These are phyloP conservation scores for Glomeris maerens DNA, from an alignment of 1,140 invertebrate genomes.

Conservation along the genomic window DNA sequence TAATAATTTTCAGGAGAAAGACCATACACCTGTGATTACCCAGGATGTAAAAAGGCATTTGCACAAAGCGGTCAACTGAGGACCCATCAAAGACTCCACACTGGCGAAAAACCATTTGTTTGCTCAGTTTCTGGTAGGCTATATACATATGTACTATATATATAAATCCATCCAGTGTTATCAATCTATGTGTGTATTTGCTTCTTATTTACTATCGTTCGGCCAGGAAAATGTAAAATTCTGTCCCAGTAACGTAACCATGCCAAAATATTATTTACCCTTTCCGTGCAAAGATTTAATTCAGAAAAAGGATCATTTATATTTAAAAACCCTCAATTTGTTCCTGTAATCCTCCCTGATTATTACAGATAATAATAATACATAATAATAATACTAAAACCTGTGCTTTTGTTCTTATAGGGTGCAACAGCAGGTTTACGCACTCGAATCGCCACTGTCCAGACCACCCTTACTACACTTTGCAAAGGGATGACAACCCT, in stretches of 20 bases:
- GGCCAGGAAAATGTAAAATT: neutral
- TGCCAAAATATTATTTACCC: slow-evolving; percentile 8
- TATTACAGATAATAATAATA: no score
- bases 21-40: slow-evolving; percentile 63
- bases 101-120: slow-evolving; percentile 65
- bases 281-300: no score
- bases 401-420: no score
- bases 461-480: slow-evolving; percentile 42
- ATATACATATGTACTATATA: neutral
- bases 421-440: slow-evolving; percentile 52
- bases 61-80: slow-evolving; percentile 71
- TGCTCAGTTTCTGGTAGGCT: slow-evolving; percentile 45
- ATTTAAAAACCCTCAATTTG: slow-evolving; percentile 8
- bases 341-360: neutral
- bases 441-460: slow-evolving; percentile 65
- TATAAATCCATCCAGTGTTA: neutral
- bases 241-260: neutral
- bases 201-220: neutral
- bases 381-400: no score
- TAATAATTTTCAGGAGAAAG: slow-evolving; percentile 45
- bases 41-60: slow-evolving; percentile 56
- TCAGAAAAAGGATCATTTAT: no score
- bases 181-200: neutral
- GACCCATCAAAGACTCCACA: slow-evolving; percentile 66
- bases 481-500: slow-evolving; percentile 38